phyloP scores from a whole-genome alignment of 1,140 invertebrate species.

The Ceratoteleas bidentatus region DNA sequence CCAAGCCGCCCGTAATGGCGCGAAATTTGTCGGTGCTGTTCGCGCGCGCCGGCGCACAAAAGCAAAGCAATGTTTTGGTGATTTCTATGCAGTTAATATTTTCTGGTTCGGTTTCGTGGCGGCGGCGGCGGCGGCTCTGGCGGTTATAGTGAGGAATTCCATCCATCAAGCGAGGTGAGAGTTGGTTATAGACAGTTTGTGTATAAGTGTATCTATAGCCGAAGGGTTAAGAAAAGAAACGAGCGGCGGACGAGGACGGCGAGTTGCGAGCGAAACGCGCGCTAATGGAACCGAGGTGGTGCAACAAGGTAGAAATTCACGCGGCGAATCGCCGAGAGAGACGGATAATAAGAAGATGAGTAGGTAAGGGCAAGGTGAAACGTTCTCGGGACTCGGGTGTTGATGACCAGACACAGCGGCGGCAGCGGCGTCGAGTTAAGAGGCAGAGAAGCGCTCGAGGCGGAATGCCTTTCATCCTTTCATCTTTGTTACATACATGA shows the following conservation, averaged over 20 bases:
- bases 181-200: constrained; percentile 75
- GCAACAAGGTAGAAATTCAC: constrained; percentile 58
- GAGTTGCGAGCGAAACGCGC: constrained; percentile 60
- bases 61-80: constrained; percentile 72
- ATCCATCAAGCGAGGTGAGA: constrained; percentile 77
- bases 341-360: constrained; percentile 61
- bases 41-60: constrained; percentile 62
- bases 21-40: constrained; percentile 54
- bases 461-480: constrained; percentile 77
- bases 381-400: constrained; percentile 76
- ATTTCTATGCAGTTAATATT: constrained; percentile 76
- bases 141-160: constrained; percentile 75
- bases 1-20: constrained; percentile 37
- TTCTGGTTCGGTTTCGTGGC: constrained; percentile 77
- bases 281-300: constrained; percentile 52
- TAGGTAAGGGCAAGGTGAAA: constrained; percentile 67
- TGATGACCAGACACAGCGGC: constrained; percentile 78
- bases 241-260: constrained; percentile 60
- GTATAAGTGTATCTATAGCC: constrained; percentile 71
- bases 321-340: constrained; percentile 57
- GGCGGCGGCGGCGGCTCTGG: too few species aligned
- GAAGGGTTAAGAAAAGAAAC: constrained; percentile 65
- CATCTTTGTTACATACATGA: constrained; percentile 73
- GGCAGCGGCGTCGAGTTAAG: constrained; percentile 68
- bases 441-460: constrained; percentile 68